These are phyloP conservation scores for Dasypolia templi DNA, from an alignment of 2,888 invertebrate genomes.

Conservation along the genomic window DNA sequence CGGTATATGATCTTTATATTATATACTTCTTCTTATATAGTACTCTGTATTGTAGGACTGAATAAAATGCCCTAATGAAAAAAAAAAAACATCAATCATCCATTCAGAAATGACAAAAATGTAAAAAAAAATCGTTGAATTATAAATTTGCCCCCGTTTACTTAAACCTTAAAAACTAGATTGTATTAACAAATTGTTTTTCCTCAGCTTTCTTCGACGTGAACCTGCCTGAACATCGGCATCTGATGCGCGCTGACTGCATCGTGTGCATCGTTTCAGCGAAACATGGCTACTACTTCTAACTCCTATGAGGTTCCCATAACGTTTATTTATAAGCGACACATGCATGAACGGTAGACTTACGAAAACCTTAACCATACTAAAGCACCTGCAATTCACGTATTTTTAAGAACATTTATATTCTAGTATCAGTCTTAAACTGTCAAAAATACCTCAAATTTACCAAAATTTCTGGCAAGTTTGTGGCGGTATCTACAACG, in stretches of 20 bases:
- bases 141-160: neutral
- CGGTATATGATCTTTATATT: too few species aligned
- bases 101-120: neutral
- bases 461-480: neutral
- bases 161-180: neutral
- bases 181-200: conserved; percentile 4
- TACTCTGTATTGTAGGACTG: neutral
- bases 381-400: neutral
- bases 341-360: neutral
- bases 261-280: conserved; percentile 69
- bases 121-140: neutral
- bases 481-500: neutral
- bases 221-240: conserved; percentile 71
- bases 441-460: neutral
- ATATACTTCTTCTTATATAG: too few species aligned
- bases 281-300: conserved; percentile 57
- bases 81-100: neutral
- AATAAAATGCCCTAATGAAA: neutral
- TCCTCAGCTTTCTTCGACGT: conserved; percentile 57
- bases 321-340: neutral
- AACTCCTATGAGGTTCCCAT: neutral
- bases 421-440: neutral
- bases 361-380: neutral
- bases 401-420: neutral
- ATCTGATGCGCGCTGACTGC: conserved; percentile 68